Conservation (phyloP, 2,113 vertebrate genomes). For the Dermatemys mawii region DNA sequence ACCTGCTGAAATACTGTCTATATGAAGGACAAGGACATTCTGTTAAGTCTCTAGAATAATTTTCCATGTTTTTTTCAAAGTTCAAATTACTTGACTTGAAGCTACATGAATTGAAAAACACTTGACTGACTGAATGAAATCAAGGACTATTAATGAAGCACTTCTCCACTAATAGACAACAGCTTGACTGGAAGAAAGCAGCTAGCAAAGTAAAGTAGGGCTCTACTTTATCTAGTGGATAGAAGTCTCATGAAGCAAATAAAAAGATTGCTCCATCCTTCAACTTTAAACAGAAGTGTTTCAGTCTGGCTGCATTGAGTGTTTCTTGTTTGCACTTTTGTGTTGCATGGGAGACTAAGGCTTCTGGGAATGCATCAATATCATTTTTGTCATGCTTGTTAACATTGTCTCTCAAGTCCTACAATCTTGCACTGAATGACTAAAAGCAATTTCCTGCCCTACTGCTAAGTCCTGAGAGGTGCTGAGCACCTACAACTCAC, state of each 20-base stretch:
- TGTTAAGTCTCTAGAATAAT: background rate
- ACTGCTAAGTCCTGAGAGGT: fast-evolving
- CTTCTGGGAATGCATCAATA: background rate
- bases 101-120: background rate
- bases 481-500: background rate
- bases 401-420: background rate
- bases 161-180: background rate
- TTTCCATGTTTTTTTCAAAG: background rate
- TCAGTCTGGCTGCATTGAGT: background rate
- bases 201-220: background rate
- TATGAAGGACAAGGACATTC: background rate
- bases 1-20: background rate
- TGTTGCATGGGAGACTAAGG: background rate
- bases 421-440: background rate
- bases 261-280: background rate
- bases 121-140: background rate
- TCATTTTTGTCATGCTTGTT: background rate
- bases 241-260: background rate
- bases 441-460: background rate
- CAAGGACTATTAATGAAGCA: background rate
- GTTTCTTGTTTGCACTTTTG: background rate
- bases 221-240: background rate
- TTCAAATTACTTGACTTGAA: slow-evolving; percentile 34
- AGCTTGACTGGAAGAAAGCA: background rate
- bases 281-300: background rate